A percentile compares a stretch with the other conserved stretches of the same genome.
These are phyloP conservation scores for Mallotus villosus DNA, from an alignment of 2,797 vertebrate species.

Conservation along the genomic window DNA sequence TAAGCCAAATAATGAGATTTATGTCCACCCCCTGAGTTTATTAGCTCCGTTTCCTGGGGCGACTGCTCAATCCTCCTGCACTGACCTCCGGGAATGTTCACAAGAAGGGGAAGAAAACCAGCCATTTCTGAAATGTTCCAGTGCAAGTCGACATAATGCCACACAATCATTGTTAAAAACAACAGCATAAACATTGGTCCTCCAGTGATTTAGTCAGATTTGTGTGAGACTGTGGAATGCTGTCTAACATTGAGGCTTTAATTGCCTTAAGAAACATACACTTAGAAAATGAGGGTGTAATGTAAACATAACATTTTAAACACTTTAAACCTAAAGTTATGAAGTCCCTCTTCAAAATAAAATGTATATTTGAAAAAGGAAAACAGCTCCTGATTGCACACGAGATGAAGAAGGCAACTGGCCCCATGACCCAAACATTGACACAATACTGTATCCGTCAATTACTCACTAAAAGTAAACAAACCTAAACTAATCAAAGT, in stretches of 20 bases:
- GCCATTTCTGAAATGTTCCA: constrained; percentile 46
- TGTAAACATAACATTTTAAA: too few relatives aligned
- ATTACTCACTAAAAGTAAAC: constrained; percentile 29
- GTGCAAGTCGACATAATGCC: constrained; percentile 55
- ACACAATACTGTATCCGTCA: not conserved
- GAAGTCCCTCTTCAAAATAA: too few relatives aligned
- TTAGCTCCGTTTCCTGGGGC: constrained; percentile 77
- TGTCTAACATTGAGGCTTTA: too few relatives aligned
- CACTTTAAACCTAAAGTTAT: too few relatives aligned
- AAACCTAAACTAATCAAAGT: not conserved
- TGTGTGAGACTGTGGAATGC: too few relatives aligned
- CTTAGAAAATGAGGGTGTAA: too few relatives aligned
- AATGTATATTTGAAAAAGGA: too few relatives aligned
- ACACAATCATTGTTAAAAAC: constrained; percentile 49
- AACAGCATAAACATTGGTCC: constrained; percentile 35
- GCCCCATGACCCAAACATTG: constrained; percentile 16
- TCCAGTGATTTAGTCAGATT: constrained; percentile 4
- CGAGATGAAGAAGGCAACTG: constrained; percentile 42
- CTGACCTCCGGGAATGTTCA: constrained; percentile 72
- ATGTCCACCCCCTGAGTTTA: constrained; percentile 74
- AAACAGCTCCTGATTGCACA: too few relatives aligned
- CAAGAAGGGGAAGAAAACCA: constrained; percentile 63
- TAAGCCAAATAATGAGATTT: constrained; percentile 79
- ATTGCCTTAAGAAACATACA: too few relatives aligned
- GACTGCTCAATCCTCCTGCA: constrained; percentile 63